Conservation (phyloP, 2,113 vertebrate genomes). For the Turdus rufiventris region DNA sequence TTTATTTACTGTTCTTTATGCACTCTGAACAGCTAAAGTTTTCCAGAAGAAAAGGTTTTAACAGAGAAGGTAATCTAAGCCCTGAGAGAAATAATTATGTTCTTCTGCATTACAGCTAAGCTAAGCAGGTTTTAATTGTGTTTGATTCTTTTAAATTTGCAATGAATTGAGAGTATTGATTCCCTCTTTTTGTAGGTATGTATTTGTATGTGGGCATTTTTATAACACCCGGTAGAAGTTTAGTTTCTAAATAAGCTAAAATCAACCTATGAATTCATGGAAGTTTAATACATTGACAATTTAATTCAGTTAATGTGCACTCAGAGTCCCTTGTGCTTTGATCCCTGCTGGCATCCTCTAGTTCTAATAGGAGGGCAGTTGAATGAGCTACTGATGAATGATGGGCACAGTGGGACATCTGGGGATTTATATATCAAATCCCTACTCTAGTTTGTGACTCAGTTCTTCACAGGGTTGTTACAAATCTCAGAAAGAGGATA, state of each 20-base stretch:
- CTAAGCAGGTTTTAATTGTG: slow-evolving; percentile 55
- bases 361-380: slow-evolving; percentile 21
- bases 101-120: slow-evolving; percentile 7
- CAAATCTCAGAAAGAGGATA: background rate
- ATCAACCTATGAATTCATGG: background rate
- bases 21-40: slow-evolving; percentile 33
- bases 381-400: slow-evolving; percentile 17
- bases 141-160: slow-evolving; percentile 40
- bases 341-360: background rate
- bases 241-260: slow-evolving; percentile 15
- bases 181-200: background rate
- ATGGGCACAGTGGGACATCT: background rate
- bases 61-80: slow-evolving; percentile 42
- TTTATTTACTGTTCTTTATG: slow-evolving; percentile 53
- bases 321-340: background rate
- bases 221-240: background rate
- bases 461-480: background rate
- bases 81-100: slow-evolving; percentile 35
- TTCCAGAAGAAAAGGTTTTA: slow-evolving; percentile 54
- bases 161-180: slow-evolving; percentile 28
- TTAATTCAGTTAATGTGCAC: slow-evolving; percentile 30
- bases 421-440: background rate
- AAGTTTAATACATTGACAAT: slow-evolving; percentile 18
- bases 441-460: background rate
- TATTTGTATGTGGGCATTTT: background rate